Percentiles rank a stretch among this genome's conserved stretches.
Conservation (phyloP, 2,113 vertebrate genomes). For the Halichoerus grypus region DNA sequence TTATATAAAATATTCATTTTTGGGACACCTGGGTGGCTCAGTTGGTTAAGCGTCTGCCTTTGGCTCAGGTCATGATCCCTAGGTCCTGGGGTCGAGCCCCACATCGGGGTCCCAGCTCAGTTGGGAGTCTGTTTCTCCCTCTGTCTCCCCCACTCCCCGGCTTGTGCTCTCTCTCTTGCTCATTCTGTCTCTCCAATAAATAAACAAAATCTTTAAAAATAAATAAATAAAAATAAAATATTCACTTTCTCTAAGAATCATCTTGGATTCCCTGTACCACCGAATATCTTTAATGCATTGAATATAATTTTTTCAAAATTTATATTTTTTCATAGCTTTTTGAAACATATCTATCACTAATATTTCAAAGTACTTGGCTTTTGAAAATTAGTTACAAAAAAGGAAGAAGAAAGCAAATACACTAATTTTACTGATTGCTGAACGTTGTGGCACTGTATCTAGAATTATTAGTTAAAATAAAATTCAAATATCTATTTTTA, state of each 20-base stretch:
- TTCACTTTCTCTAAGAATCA: slow-evolving; percentile 6
- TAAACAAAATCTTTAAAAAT: no score
- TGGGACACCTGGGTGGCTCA: background rate
- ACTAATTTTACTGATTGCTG: background rate
- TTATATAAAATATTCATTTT: background rate
- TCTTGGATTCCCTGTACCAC: background rate
- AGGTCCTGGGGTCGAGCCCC: no score
- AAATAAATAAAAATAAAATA: background rate
- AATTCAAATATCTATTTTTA: slow-evolving; percentile 18
- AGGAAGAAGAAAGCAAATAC: background rate
- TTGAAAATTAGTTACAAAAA: slow-evolving; percentile 22
- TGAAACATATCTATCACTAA: background rate
- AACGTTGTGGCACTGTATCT: background rate
- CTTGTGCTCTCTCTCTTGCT: no score
- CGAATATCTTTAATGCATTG: slow-evolving; percentile 23
- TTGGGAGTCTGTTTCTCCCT: no score
- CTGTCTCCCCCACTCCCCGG: no score
- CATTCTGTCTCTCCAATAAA: no score
- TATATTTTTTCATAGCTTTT: background rate
- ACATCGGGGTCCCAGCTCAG: no score
- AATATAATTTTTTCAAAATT: background rate
- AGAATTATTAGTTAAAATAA: slow-evolving; percentile 33
- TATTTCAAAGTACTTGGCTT: slow-evolving; percentile 7
- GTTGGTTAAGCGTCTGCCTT: background rate
- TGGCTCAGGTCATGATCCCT: no score